Evolutionary conservation across 2,113 vertebrate species (phyloP).

Genomic region (Mormyrus iriodes): DNA sequence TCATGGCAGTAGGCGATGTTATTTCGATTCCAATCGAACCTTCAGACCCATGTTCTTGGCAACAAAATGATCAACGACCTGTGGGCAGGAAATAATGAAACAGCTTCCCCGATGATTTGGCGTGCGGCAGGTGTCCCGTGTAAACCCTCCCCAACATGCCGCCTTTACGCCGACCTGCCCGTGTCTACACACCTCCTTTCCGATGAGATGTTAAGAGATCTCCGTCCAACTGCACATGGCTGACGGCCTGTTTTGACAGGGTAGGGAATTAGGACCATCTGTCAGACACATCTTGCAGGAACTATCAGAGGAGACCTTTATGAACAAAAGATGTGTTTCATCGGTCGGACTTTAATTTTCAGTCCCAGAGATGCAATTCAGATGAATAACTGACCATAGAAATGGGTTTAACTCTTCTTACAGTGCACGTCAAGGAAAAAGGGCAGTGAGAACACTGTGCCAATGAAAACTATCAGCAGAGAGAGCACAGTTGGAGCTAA

Average conservation of each 20-base stretch:
- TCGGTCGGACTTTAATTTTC: not conserved
- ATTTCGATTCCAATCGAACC: slow-evolving; percentile 2
- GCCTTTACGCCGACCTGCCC: not conserved
- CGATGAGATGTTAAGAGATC: slow-evolving; percentile 10
- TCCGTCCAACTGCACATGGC: slow-evolving; percentile 10
- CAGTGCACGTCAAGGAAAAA: not conserved
- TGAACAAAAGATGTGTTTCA: slow-evolving; percentile 4
- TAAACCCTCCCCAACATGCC: not conserved
- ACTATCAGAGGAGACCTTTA: slow-evolving; percentile 11
- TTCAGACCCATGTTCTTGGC: slow-evolving; percentile 9
- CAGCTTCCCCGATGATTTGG: not conserved
- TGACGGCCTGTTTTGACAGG: slow-evolving; percentile 11
- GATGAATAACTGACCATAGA: not conserved
- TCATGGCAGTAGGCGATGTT: not conserved
- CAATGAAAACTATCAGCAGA: not conserved
- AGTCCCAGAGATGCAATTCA: not conserved
- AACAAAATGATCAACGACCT: not conserved
- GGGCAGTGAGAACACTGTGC: not conserved
- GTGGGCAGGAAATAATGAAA: slow-evolving; percentile 3
- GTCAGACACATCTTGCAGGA: slow-evolving; percentile 9
- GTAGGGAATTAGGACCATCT: slow-evolving; percentile 23
- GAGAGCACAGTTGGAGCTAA: not conserved
- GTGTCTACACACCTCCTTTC: not conserved
- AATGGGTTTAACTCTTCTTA: not conserved
- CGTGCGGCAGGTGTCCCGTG: not conserved